Evolutionary conservation across 1,140 invertebrate species (phyloP).

Genomic region (Cyclina sinensis): DNA sequence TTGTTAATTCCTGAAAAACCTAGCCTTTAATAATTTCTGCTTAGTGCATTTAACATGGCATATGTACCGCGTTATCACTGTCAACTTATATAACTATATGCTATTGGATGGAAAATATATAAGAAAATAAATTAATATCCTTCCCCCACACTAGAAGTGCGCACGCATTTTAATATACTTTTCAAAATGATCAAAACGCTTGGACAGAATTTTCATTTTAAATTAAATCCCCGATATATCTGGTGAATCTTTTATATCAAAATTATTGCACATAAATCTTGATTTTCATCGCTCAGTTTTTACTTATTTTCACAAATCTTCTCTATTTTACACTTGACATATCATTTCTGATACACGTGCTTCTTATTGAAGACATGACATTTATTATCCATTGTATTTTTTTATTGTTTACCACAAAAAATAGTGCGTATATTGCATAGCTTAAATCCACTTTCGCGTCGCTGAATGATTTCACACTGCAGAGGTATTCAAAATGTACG

Average conservation of each 20-base stretch:
- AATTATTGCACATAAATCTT: slow-evolving; percentile 5
- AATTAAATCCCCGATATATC: not conserved
- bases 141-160: not conserved
- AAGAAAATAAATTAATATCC: not conserved
- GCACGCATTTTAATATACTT: not conserved
- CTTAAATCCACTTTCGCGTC: not conserved
- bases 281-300: not conserved
- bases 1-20: not conserved
- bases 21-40: not conserved
- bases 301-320: not conserved
- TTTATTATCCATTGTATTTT: slow-evolving; percentile 26
- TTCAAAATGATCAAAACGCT: no score
- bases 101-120: not conserved
- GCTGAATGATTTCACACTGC: slow-evolving; percentile 24
- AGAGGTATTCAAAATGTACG: not conserved
- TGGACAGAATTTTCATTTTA: not conserved
- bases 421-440: not conserved
- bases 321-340: slow-evolving; percentile 5
- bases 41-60: no score
- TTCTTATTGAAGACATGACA: not conserved
- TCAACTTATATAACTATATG: not conserved
- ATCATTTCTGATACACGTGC: slow-evolving; percentile 17
- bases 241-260: not conserved
- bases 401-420: slow-evolving; percentile 30
- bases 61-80: no score